These are phyloP conservation scores for Cerastis leucographa DNA, from an alignment of 2,888 invertebrate species.

Conservation along the genomic window DNA sequence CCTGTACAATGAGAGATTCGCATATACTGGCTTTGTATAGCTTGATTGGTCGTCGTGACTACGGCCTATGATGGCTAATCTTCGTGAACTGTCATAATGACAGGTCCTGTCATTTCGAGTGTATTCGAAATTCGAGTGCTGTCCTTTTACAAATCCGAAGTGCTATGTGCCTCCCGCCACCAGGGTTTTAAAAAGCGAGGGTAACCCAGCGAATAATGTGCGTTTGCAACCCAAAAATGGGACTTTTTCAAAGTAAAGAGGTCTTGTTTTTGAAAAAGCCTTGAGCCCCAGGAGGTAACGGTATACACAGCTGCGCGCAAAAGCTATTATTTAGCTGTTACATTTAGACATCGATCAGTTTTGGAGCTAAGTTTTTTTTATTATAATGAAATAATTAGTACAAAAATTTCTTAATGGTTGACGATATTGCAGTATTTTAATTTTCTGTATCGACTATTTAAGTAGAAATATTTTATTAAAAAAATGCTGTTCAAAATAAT, in stretches of 20 bases:
- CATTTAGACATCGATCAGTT: constrained; percentile 71
- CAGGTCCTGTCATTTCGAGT: constrained; percentile 4
- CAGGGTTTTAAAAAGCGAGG: constrained; percentile 84
- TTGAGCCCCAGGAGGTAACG: constrained; percentile 87
- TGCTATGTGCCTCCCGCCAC: constrained; percentile 83
- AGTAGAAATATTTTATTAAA: no score
- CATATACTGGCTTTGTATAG: no score
- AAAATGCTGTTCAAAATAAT: no score
- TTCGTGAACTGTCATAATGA: constrained; percentile 8
- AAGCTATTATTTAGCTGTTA: constrained; percentile 87
- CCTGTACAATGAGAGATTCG: no score
- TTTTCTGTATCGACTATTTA: no score
- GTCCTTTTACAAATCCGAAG: constrained; percentile 57
- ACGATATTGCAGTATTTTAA: neutral
- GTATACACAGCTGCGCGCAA: constrained; percentile 89
- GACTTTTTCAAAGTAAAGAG: constrained; percentile 74
- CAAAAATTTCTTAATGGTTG: neutral
- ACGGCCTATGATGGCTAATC: neutral
- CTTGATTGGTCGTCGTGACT: no score
- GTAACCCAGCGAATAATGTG: constrained; percentile 83
- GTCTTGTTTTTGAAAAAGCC: constrained; percentile 72
- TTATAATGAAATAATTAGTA: constrained; percentile 34
- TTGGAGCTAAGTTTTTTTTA: constrained; percentile 14
- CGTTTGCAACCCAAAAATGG: constrained; percentile 71
- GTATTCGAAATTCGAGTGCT: constrained; percentile 1